Conservation (phyloP, 2,113 vertebrate species). For the Atrichornis clamosus region DNA sequence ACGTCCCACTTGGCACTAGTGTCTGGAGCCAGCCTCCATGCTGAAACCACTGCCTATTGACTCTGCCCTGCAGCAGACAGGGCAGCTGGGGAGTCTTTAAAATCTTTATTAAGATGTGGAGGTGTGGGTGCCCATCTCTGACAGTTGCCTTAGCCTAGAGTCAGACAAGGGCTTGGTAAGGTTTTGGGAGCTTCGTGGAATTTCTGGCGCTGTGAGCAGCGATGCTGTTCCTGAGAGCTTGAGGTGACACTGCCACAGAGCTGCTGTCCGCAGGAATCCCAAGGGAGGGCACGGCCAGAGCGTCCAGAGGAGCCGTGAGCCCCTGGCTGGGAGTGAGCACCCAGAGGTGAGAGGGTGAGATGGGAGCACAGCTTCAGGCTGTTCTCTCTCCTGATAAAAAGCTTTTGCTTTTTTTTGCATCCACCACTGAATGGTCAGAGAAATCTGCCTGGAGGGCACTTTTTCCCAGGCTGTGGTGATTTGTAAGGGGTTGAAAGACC, state of each 20-base stretch:
- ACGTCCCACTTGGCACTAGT: accelerated
- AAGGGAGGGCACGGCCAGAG: not conserved
- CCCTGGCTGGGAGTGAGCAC: not conserved
- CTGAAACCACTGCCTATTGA: not conserved
- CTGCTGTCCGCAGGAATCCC: not conserved
- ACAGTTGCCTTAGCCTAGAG: not conserved
- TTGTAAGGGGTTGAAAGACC: not conserved
- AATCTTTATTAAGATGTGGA: not conserved
- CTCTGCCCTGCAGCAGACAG: not conserved
- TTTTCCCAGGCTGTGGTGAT: not conserved
- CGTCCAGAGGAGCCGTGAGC: not conserved
- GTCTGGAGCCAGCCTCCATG: not conserved
- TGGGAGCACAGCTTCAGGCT: not conserved
- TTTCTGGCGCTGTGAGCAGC: not conserved
- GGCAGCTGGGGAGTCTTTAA: not conserved
- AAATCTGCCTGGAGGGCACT: not conserved
- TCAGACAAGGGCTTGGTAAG: not conserved
- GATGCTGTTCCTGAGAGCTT: not conserved
- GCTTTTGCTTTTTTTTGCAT: not conserved
- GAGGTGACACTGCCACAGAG: not conserved
- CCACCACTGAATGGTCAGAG: not conserved
- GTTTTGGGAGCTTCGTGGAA: accelerated
- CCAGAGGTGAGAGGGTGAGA: not conserved
- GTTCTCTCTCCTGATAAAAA: not conserved
- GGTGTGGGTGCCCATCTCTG: not conserved